Conservation (phyloP, 2,797 vertebrate species). For the Sus cebifrons region DNA sequence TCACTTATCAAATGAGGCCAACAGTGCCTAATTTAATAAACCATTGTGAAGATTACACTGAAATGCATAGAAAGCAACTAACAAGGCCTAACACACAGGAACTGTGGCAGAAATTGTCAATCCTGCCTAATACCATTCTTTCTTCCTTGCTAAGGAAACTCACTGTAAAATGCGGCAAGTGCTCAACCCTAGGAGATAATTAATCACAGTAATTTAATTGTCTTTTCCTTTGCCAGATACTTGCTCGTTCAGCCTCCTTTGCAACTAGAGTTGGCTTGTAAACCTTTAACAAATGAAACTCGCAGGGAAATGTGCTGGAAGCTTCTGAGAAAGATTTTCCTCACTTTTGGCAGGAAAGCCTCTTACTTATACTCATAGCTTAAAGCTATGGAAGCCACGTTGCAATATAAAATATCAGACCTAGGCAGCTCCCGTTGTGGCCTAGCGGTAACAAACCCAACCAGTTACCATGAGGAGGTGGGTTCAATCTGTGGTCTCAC, state of each 20-base stretch:
- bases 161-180: not conserved
- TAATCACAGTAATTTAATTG: not conserved
- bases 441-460: too few relatives aligned
- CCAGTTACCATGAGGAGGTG: too few relatives aligned
- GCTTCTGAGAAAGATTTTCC: conserved; percentile 4
- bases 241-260: not conserved
- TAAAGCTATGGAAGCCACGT: conserved; percentile 40
- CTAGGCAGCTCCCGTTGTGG: too few relatives aligned
- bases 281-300: not conserved
- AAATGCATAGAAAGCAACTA: conserved; percentile 49
- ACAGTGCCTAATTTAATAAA: conserved; percentile 4
- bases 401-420: conserved; percentile 23
- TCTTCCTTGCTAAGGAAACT: conserved; percentile 13
- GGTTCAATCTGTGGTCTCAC: too few relatives aligned
- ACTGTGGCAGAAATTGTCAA: not conserved
- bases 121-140: not conserved
- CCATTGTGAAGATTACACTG: not conserved
- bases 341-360: not conserved
- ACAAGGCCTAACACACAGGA: not conserved
- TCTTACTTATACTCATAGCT: not conserved
- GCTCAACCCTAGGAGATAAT: not conserved
- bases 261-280: not conserved
- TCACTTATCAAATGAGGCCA: conserved; percentile 35
- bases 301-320: not conserved
- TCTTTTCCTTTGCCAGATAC: not conserved